phyloP scores from a whole-genome alignment of 2,888 invertebrate species.

The Eulithis testata region DNA sequence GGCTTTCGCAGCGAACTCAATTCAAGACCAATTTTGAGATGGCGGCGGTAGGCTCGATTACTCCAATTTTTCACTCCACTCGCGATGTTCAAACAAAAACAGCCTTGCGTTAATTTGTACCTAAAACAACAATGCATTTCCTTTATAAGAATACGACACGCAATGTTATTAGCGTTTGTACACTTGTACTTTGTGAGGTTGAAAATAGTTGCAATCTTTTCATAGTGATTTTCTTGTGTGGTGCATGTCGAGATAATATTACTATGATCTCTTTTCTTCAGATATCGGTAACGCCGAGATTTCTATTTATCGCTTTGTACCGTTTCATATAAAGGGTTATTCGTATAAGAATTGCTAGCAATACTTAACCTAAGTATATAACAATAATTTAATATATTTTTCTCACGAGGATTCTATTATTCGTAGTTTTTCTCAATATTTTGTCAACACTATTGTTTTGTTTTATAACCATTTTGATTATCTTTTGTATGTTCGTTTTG shows the following conservation, averaged over 20 bases:
- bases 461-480: conserved; percentile 57
- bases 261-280: too few relatives aligned
- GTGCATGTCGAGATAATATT: too few relatives aligned
- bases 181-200: background rate
- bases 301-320: too few relatives aligned
- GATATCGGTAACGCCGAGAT: too few relatives aligned
- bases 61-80: conserved; percentile 56
- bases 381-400: background rate
- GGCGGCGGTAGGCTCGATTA: conserved; percentile 32
- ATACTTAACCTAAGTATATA: too few relatives aligned
- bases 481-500: conserved; percentile 71
- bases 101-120: conserved; percentile 64
- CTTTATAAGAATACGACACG: conserved; percentile 50
- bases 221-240: background rate
- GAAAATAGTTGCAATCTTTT: conserved; percentile 3
- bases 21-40: background rate
- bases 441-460: conserved; percentile 36
- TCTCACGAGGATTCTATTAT: background rate
- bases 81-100: conserved; percentile 53
- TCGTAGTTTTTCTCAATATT: conserved; percentile 5
- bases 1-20: too few relatives aligned
- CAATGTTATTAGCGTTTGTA: conserved; percentile 29
- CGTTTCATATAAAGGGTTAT: too few relatives aligned
- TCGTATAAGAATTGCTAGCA: too few relatives aligned
- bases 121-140: conserved; percentile 47